phyloP scores from a whole-genome alignment of 2,113 vertebrate genomes.

The Ophiodon elongatus region DNA sequence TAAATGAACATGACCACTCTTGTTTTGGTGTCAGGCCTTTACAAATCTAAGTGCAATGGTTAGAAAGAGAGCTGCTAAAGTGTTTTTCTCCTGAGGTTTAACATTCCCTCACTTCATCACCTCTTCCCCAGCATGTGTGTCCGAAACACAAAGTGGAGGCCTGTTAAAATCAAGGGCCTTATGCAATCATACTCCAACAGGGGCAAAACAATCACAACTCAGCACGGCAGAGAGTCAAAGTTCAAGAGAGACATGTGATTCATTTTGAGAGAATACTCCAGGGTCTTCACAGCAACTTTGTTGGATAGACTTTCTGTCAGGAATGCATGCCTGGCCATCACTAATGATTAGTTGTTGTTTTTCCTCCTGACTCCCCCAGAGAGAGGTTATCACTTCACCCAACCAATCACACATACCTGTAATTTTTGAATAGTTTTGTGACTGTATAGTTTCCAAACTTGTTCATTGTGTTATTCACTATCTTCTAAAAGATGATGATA shows the following conservation, averaged over 20 bases:
- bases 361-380: constrained; percentile 30
- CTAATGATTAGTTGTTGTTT: constrained; percentile 43
- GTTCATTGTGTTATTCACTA: background rate
- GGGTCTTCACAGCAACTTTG: constrained; percentile 41
- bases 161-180: constrained; percentile 72
- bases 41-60: constrained; percentile 12
- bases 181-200: constrained; percentile 76
- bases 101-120: constrained; percentile 54
- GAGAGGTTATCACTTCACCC: constrained; percentile 18
- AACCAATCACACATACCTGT: constrained; percentile 18
- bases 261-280: constrained; percentile 70
- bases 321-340: constrained; percentile 44
- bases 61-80: constrained; percentile 29
- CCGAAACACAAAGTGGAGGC: constrained; percentile 57
- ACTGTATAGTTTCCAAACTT: background rate
- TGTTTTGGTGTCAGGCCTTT: constrained; percentile 41
- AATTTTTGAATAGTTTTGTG: background rate
- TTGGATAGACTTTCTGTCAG: constrained; percentile 36
- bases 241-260: constrained; percentile 76
- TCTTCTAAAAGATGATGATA: background rate
- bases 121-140: constrained; percentile 7
- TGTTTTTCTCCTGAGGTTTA: constrained; percentile 49
- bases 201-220: constrained; percentile 75
- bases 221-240: constrained; percentile 68
- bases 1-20: constrained; percentile 10